These are phyloP conservation scores for Canis aureus DNA, from an alignment of 2,113 vertebrate species.

Conservation along the genomic window DNA sequence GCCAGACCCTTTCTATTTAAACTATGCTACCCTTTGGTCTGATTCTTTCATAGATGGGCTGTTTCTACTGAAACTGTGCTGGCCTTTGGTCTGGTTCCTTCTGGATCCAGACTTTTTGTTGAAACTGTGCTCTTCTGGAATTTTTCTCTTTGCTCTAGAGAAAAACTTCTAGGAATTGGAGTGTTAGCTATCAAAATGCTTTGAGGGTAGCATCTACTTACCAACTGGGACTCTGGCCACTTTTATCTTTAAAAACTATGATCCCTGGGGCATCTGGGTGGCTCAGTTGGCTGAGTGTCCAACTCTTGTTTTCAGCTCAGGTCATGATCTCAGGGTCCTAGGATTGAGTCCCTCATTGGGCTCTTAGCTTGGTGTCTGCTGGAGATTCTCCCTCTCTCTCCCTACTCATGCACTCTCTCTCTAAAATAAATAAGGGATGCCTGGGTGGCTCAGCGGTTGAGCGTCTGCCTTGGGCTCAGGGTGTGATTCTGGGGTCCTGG, in stretches of 20 bases:
- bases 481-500: too few species aligned
- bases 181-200: neutral
- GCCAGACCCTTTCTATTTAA: neutral
- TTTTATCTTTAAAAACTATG: neutral
- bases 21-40: neutral
- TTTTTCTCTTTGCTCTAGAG: neutral
- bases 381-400: too few species aligned
- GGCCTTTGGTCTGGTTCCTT: neutral
- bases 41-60: neutral
- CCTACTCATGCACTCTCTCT: too few species aligned
- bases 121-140: neutral
- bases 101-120: neutral
- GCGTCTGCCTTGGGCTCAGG: too few species aligned
- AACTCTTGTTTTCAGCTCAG: neutral
- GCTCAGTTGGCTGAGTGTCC: neutral
- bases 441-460: too few species aligned
- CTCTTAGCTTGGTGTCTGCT: too few species aligned
- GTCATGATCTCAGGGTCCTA: neutral
- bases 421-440: too few species aligned
- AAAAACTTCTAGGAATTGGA: neutral
- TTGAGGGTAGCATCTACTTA: neutral
- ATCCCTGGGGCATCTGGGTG: neutral
- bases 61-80: neutral
- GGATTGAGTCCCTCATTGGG: too few species aligned
- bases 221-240: neutral